phyloP scores from a whole-genome alignment of 2,113 vertebrate genomes.

The Chaenocephalus aceratus region DNA sequence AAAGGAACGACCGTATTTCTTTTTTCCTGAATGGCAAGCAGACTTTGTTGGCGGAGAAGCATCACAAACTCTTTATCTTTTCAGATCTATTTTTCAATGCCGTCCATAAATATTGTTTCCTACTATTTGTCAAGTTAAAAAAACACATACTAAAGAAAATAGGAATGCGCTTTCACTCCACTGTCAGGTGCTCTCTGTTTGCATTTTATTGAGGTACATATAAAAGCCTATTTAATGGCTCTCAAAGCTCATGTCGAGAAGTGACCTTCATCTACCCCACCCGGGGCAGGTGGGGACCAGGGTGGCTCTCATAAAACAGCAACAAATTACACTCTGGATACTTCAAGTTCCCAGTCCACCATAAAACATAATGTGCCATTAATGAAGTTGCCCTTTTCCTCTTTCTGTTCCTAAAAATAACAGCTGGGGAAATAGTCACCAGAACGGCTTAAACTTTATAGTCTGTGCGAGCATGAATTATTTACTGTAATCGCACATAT shows the following conservation, averaged over 20 bases:
- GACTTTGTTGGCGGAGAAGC: constrained; percentile 32
- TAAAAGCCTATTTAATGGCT: constrained; percentile 74
- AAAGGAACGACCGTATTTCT: constrained; percentile 60
- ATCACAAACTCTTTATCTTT: constrained; percentile 33
- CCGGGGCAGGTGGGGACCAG: constrained; percentile 74
- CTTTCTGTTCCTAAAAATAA: constrained; percentile 74
- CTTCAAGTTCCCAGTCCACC: constrained; percentile 70
- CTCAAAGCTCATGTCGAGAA: constrained; percentile 75
- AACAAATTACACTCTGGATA: constrained; percentile 77
- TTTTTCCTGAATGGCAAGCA: constrained; percentile 22
- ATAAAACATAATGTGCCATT: constrained; percentile 79
- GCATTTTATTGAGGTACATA: constrained; percentile 65
- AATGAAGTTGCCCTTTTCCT: constrained; percentile 69
- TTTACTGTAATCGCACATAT: constrained; percentile 75
- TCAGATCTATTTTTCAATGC: constrained; percentile 29
- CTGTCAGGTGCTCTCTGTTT: constrained; percentile 73
- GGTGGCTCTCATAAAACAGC: constrained; percentile 74
- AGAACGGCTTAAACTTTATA: constrained; percentile 73
- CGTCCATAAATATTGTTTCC: constrained; percentile 28
- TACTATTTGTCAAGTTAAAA: constrained; percentile 28
- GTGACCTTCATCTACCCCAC: constrained; percentile 71
- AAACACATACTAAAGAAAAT: constrained; percentile 16
- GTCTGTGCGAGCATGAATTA: constrained; percentile 72
- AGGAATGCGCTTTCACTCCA: constrained; percentile 45
- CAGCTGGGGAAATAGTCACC: constrained; percentile 69